A percentile compares a stretch with the other conserved stretches of the same genome.
phyloP scores from a whole-genome alignment of 2,888 invertebrate species.

The Calephelis perditalis region DNA sequence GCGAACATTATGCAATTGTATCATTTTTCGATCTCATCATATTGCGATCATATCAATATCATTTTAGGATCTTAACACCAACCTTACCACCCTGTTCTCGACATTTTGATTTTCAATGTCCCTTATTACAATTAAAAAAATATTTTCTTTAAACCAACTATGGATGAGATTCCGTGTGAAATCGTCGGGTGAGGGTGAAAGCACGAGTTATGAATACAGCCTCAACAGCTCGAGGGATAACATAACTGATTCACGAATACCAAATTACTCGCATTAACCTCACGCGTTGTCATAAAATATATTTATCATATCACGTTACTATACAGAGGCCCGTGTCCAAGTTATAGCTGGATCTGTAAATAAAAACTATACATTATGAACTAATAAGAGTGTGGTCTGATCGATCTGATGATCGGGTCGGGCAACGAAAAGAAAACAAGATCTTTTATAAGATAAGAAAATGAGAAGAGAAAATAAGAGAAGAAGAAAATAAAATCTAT shows the following conservation, averaged over 20 bases:
- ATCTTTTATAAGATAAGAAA: too few species aligned
- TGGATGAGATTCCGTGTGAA: constrained; percentile 21
- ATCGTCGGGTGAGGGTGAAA: constrained; percentile 17
- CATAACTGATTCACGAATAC: constrained; percentile 30
- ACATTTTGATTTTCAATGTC: neutral
- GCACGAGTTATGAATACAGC: constrained; percentile 33
- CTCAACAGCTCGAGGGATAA: constrained; percentile 39
- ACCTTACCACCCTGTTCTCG: neutral
- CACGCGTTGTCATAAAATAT: neutral
- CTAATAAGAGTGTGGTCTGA: neutral
- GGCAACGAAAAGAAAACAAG: too few species aligned
- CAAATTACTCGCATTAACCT: neutral
- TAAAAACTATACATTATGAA: neutral
- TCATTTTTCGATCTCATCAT: too few species aligned
- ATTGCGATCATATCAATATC: too few species aligned
- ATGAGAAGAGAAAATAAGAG: too few species aligned
- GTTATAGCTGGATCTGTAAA: neutral
- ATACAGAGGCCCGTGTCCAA: neutral
- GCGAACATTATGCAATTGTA: too few species aligned
- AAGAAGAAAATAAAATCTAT: too few species aligned
- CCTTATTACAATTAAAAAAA: neutral
- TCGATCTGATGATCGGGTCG: too few species aligned
- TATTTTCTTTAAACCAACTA: constrained; percentile 2
- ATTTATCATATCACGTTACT: too few species aligned
- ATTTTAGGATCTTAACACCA: too few species aligned